These are phyloP conservation scores for Aelia acuminata DNA, from an alignment of 2,888 invertebrate species.

Conservation along the genomic window DNA sequence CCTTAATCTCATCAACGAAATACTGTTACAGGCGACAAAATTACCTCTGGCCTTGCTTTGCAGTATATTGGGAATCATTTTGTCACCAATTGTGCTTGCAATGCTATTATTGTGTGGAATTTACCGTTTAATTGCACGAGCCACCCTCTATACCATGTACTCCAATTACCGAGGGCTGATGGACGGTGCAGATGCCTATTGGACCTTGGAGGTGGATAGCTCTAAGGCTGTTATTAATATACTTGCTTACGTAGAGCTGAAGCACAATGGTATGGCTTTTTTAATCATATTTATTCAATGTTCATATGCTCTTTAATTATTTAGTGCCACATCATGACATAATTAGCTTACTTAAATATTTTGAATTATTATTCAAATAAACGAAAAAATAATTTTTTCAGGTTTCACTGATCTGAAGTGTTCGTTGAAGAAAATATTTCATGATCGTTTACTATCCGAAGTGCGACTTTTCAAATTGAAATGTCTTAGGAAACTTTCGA, in stretches of 20 bases:
- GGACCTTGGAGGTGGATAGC: slow-evolving; percentile 72
- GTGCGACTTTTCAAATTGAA: slow-evolving; percentile 70
- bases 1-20: neutral
- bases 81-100: slow-evolving; percentile 55
- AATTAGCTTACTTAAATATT: too few species aligned
- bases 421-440: slow-evolving; percentile 59
- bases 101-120: slow-evolving; percentile 45
- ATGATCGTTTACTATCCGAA: slow-evolving; percentile 64
- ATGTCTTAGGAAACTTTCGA: slow-evolving; percentile 69
- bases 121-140: slow-evolving; percentile 36
- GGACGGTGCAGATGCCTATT: slow-evolving; percentile 73
- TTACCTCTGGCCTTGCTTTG: slow-evolving; percentile 60
- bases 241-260: slow-evolving; percentile 70
- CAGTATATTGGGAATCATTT: slow-evolving; percentile 59
- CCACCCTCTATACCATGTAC: neutral
- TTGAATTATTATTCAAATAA: too few species aligned
- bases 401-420: slow-evolving; percentile 62
- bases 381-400: slow-evolving; percentile 3
- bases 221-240: slow-evolving; percentile 72
- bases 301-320: too few species aligned
- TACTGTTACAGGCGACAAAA: slow-evolving; percentile 57
- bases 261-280: slow-evolving; percentile 7
- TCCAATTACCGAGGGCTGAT: slow-evolving; percentile 70
- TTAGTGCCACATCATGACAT: too few species aligned
- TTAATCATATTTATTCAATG: neutral